These are phyloP conservation scores for Zenarchopterus dispar DNA, from an alignment of 2,797 vertebrate genomes.

Conservation along the genomic window DNA sequence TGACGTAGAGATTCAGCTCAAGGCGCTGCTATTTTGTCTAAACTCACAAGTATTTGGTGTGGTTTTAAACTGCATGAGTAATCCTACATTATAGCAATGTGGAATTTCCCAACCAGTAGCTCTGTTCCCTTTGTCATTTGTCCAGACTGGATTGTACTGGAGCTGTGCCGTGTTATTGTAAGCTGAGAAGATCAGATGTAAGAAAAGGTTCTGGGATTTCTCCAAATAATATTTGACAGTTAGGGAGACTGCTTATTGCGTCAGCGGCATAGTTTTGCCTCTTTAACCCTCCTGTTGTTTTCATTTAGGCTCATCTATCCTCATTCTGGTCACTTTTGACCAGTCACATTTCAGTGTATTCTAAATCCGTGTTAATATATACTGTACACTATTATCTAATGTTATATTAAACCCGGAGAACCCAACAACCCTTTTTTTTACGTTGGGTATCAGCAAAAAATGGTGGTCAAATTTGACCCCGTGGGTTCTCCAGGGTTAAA, in stretches of 20 bases:
- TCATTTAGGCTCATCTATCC: too few species aligned
- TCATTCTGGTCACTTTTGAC: too few species aligned
- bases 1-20: background rate
- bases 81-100: background rate
- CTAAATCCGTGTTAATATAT: too few species aligned
- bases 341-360: too few species aligned
- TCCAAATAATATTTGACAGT: constrained; percentile 35
- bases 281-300: constrained; percentile 3
- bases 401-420: too few species aligned
- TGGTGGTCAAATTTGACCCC: too few species aligned
- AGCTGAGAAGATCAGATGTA: constrained; percentile 23
- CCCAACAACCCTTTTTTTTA: too few species aligned
- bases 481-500: too few species aligned
- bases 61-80: background rate
- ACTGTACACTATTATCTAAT: too few species aligned
- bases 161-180: constrained; percentile 1
- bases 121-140: background rate
- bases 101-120: constrained; percentile 9
- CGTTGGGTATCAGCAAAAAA: too few species aligned
- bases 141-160: constrained; percentile 7
- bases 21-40: background rate
- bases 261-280: constrained; percentile 34
- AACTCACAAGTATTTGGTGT: background rate
- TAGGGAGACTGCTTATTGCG: constrained; percentile 47
- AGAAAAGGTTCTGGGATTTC: constrained; percentile 29